Conservation (phyloP, 2,113 vertebrate species). For the Callospermophilus lateralis region DNA sequence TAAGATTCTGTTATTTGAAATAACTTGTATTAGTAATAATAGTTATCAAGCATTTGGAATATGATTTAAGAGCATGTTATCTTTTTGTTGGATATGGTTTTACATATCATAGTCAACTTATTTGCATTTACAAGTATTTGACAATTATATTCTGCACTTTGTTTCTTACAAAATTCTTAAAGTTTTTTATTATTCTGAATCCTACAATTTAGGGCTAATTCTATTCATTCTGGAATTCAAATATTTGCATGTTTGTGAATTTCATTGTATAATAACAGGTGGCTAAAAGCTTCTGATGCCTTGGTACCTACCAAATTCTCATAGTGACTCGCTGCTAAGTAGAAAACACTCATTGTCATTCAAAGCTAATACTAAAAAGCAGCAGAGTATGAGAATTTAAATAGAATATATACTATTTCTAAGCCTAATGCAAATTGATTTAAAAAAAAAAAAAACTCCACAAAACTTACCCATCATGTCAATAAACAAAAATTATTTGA, state of each 20-base stretch:
- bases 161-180: constrained; percentile 12
- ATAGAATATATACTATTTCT: neutral
- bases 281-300: neutral
- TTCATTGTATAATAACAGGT: neutral
- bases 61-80: neutral
- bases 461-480: neutral
- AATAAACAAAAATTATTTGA: neutral
- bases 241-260: neutral
- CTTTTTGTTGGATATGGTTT: neutral
- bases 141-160: neutral
- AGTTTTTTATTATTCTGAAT: neutral
- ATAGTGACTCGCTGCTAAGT: neutral
- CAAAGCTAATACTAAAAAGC: neutral
- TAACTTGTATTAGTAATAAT: neutral
- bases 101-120: neutral
- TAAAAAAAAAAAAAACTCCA: neutral
- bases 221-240: neutral
- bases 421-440: neutral
- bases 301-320: neutral
- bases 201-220: neutral
- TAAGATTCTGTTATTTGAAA: neutral
- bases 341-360: neutral
- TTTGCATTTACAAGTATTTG: neutral
- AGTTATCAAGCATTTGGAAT: neutral
- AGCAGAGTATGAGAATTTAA: neutral